Conservation (phyloP, 2,888 invertebrate genomes). For the Acleris laterana region DNA sequence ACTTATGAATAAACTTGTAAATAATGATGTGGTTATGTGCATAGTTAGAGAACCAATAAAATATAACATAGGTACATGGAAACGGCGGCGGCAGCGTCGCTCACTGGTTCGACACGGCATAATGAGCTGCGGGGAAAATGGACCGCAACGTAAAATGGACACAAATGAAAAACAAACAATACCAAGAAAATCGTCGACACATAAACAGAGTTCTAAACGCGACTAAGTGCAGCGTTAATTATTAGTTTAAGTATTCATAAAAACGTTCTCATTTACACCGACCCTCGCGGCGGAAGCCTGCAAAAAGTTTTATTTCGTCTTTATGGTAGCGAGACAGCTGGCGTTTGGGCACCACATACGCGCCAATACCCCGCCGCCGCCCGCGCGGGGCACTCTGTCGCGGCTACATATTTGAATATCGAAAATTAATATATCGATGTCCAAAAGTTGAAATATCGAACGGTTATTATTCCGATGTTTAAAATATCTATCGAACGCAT, state of each 20-base stretch:
- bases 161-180: conserved; percentile 66
- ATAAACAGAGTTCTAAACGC: conserved; percentile 69
- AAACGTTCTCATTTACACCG: conserved; percentile 50
- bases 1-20: too few species aligned
- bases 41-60: conserved; percentile 46
- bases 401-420: too few species aligned
- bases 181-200: conserved; percentile 63
- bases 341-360: conserved; percentile 50
- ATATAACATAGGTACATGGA: conserved; percentile 51
- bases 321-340: conserved; percentile 57
- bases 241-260: conserved; percentile 77
- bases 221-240: conserved; percentile 72
- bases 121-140: conserved; percentile 62
- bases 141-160: conserved; percentile 55
- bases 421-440: too few species aligned
- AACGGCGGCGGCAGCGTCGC: conserved; percentile 56
- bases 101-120: conserved; percentile 61
- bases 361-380: conserved; percentile 17
- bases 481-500: too few species aligned
- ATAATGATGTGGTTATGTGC: not conserved
- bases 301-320: conserved; percentile 59
- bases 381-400: too few species aligned
- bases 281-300: conserved; percentile 47
- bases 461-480: too few species aligned
- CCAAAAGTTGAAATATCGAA: too few species aligned